phyloP scores from a whole-genome alignment of 2,797 vertebrate species.

The Petrocephalus schoutedeni region DNA sequence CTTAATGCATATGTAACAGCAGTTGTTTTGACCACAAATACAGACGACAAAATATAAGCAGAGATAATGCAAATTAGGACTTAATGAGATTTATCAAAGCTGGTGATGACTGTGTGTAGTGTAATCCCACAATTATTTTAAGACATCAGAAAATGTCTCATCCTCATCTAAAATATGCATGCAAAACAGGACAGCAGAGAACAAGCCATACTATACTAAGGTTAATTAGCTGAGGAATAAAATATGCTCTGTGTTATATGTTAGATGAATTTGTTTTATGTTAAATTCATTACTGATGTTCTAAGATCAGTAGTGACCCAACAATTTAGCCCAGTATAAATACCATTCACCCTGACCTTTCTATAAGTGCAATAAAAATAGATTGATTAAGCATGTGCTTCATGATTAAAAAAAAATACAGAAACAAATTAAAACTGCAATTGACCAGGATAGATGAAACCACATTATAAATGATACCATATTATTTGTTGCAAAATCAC shows the following conservation, averaged over 20 bases:
- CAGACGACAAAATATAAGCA: neutral
- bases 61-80: constrained; percentile 16
- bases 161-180: constrained; percentile 14
- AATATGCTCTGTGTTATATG: constrained; percentile 6
- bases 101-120: constrained; percentile 10
- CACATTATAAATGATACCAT: neutral
- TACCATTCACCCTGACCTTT: constrained; percentile 10
- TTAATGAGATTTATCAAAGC: constrained; percentile 16
- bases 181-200: neutral
- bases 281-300: constrained; percentile 8
- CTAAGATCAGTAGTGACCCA: constrained; percentile 12
- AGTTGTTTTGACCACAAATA: constrained; percentile 12
- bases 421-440: neutral
- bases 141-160: constrained; percentile 11
- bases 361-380: neutral
- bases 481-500: neutral
- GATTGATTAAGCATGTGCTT: neutral
- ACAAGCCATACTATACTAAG: neutral
- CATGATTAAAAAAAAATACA: neutral
- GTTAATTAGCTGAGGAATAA: neutral
- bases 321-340: constrained; percentile 1
- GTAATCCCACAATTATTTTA: constrained; percentile 16
- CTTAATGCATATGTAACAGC: constrained; percentile 16
- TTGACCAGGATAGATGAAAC: neutral
- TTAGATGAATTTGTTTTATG: constrained; percentile 9